These are phyloP conservation scores for Psittacula echo DNA, from an alignment of 2,797 vertebrate genomes.

Conservation along the genomic window DNA sequence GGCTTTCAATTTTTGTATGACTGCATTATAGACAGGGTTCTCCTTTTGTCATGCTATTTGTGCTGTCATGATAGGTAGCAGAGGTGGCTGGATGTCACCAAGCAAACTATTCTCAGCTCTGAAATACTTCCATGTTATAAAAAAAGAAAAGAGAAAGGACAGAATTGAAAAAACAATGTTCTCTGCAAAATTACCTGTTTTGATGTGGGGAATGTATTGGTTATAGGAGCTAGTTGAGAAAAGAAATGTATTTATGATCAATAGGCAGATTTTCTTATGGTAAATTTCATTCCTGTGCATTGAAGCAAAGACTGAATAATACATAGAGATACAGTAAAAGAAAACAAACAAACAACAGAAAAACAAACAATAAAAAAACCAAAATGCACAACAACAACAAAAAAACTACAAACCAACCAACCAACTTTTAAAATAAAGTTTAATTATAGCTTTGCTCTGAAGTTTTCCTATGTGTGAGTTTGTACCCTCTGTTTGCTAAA, in stretches of 20 bases:
- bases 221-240: neutral
- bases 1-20: neutral
- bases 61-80: neutral
- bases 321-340: neutral
- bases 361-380: neutral
- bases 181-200: neutral
- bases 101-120: neutral
- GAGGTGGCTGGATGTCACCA: neutral
- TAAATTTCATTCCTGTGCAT: neutral
- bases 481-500: neutral
- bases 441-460: neutral
- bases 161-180: neutral
- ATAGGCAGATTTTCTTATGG: no score
- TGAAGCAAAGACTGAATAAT: neutral
- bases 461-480: neutral
- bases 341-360: neutral
- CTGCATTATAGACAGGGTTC: neutral
- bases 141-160: neutral
- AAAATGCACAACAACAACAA: neutral
- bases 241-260: neutral
- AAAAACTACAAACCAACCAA: neutral
- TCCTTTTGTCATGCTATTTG: neutral
- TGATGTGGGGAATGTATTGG: neutral
- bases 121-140: rapidly evolving
- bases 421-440: neutral